phyloP scores from a whole-genome alignment of 2,888 invertebrate genomes.

The Leptopilina syphax region DNA sequence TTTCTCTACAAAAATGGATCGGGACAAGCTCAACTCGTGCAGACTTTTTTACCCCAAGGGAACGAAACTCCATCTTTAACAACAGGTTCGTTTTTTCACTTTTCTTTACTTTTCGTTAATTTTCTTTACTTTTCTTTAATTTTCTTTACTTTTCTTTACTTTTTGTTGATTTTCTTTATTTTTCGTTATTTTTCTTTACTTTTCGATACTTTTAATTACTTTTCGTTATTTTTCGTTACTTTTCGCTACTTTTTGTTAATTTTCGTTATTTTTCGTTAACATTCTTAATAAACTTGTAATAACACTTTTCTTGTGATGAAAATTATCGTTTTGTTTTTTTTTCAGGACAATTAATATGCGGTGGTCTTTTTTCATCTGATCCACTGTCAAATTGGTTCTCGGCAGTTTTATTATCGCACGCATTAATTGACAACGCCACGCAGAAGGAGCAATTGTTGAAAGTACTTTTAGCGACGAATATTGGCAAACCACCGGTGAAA shows the following conservation, averaged over 20 bases:
- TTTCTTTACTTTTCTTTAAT: no score
- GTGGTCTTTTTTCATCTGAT: constrained; percentile 93
- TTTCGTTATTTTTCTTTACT: no score
- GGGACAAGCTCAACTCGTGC: constrained; percentile 92
- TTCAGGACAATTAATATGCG: constrained; percentile 93
- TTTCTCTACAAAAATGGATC: constrained; percentile 95
- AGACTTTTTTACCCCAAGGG: constrained; percentile 93
- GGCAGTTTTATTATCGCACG: constrained; percentile 92
- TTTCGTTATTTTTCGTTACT: no score
- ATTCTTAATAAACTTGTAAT: no score
- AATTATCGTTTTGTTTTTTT: constrained; percentile 25
- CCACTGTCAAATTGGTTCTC: constrained; percentile 97
- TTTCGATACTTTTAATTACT: no score
- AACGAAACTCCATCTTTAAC: constrained; percentile 85
- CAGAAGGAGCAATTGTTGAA: constrained; percentile 94
- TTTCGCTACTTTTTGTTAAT: no score
- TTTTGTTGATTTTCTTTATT: no score
- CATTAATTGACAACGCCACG: constrained; percentile 89
- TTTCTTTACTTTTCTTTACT: no score
- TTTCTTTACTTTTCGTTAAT: no score
- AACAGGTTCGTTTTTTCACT: constrained; percentile 72
- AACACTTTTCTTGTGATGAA: not conserved
- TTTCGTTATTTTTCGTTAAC: no score
- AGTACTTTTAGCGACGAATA: constrained; percentile 92
- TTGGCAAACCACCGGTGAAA: constrained; percentile 91